Evolutionary conservation across 2,888 invertebrate species (phyloP).

Genomic region (Flexamia atlantica): DNA sequence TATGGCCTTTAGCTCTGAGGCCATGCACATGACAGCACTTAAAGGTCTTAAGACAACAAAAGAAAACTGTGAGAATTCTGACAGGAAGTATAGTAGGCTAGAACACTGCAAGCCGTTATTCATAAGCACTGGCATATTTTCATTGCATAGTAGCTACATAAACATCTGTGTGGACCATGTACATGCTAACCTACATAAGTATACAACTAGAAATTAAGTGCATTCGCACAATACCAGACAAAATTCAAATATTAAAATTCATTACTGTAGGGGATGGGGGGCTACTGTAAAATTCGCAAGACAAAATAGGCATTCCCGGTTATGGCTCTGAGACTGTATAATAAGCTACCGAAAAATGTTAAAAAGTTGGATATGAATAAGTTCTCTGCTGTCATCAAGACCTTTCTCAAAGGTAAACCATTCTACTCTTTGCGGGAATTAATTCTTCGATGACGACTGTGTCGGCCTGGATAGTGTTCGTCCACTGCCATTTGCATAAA

Average conservation of each 20-base stretch:
- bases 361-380: not conserved
- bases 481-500: not conserved
- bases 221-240: not conserved
- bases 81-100: not conserved
- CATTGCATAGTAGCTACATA: not conserved
- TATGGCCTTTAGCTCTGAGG: not conserved
- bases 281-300: not conserved
- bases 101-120: not conserved
- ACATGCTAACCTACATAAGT: not conserved
- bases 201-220: not conserved
- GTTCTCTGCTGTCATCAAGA: not conserved
- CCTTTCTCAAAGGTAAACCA: too few species aligned
- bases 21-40: not conserved
- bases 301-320: not conserved
- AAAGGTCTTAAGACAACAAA: not conserved
- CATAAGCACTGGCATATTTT: not conserved
- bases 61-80: not conserved
- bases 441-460: not conserved
- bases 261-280: too few species aligned
- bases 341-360: not conserved
- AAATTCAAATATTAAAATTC: not conserved
- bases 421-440: not conserved
- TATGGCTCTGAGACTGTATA: not conserved
- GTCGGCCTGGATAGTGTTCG: not conserved
- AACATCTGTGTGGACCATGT: not conserved